These are phyloP conservation scores for Epistrophe eligans DNA, from an alignment of 2,888 invertebrate genomes.

Conservation along the genomic window DNA sequence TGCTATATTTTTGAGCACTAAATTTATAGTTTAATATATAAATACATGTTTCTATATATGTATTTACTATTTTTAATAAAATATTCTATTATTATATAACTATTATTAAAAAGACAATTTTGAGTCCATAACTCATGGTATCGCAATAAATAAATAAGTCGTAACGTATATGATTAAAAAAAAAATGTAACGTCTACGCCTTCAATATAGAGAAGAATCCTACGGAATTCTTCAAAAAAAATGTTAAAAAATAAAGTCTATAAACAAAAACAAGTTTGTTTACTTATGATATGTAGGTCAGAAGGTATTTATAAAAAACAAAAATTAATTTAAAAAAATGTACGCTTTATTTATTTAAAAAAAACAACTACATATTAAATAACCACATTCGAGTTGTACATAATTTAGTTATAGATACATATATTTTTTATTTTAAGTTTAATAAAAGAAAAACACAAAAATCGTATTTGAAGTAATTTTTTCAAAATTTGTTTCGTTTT, in stretches of 20 bases:
- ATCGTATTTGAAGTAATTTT: background rate
- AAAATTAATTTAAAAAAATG: constrained; percentile 22
- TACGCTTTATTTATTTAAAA: constrained; percentile 57
- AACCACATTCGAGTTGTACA: constrained; percentile 26
- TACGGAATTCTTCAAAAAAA: background rate
- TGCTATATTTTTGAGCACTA: constrained; percentile 71
- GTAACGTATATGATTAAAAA: constrained; percentile 13
- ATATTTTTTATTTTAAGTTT: constrained; percentile 9
- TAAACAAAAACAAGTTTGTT: background rate
- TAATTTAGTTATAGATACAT: constrained; percentile 18
- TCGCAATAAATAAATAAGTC: constrained; percentile 47
- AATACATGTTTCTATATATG: constrained; percentile 41
- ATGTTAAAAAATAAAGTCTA: background rate
- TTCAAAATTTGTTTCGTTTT: constrained; percentile 27
- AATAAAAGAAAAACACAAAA: constrained; percentile 4
- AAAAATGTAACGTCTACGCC: constrained; percentile 18
- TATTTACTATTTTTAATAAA: constrained; percentile 60
- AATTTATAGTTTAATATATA: constrained; percentile 57
- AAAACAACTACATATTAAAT: constrained; percentile 18
- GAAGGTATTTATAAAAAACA: constrained; percentile 40
- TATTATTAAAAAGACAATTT: constrained; percentile 35
- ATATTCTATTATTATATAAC: constrained; percentile 30
- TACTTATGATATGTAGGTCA: background rate
- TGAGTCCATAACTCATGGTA: constrained; percentile 48
- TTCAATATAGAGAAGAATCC: constrained; percentile 11